A percentile compares a stretch with the other conserved stretches of the same genome.
Conservation (phyloP, 2,113 vertebrate genomes). For the Zootoca vivipara region DNA sequence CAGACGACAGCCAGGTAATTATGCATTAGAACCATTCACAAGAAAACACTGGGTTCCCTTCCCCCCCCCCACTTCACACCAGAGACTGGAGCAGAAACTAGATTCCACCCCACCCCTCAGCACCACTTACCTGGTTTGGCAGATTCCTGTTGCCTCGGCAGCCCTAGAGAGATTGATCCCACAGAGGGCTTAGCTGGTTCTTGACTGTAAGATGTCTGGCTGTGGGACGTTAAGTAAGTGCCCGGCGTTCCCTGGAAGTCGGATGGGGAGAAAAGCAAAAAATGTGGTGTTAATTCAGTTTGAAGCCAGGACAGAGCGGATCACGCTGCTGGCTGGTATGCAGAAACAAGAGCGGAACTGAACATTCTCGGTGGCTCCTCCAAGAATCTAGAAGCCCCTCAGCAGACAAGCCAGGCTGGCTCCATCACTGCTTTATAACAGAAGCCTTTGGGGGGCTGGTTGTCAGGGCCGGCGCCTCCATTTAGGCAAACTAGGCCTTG, state of each 20-base stretch:
- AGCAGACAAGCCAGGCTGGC: too few species aligned
- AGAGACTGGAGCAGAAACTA: neutral
- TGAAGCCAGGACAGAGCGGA: too few species aligned
- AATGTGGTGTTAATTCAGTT: too few species aligned
- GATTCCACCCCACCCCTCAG: constrained; percentile 2
- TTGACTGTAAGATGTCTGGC: constrained; percentile 85
- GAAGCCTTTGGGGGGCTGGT: too few species aligned
- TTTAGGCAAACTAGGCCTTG: too few species aligned
- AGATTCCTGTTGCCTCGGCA: constrained; percentile 93
- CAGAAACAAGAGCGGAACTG: too few species aligned
- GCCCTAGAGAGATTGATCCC: constrained; percentile 94
- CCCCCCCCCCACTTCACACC: neutral
- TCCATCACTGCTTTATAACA: too few species aligned
- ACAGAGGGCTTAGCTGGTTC: constrained; percentile 89
- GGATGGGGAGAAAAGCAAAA: constrained; percentile 15
- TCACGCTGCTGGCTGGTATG: too few species aligned
- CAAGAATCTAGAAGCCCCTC: too few species aligned
- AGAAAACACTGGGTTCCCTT: neutral
- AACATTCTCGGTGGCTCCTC: too few species aligned
- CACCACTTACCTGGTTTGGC: constrained; percentile 84
- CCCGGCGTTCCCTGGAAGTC: constrained; percentile 91
- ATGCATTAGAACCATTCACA: neutral
- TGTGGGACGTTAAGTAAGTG: constrained; percentile 92
- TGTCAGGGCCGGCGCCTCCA: too few species aligned
- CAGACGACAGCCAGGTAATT: neutral